phyloP scores from a whole-genome alignment of 1,140 invertebrate species.

The Bombus sylvicola region DNA sequence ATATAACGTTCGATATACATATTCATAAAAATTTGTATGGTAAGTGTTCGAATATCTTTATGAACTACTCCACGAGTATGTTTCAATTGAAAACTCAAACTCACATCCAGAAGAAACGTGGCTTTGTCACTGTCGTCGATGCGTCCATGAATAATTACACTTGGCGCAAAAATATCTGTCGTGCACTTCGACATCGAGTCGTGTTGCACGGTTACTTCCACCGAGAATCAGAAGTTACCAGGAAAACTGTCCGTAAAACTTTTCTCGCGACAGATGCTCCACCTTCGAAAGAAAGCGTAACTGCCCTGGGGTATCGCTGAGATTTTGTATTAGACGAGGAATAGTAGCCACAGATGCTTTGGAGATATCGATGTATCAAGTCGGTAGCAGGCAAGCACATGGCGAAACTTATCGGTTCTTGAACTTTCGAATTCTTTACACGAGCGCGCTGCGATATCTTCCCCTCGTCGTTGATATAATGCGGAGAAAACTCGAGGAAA shows the following conservation, averaged over 20 bases:
- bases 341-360: conserved; percentile 14
- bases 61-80: too few species aligned
- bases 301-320: neutral
- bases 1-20: too few species aligned
- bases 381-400: too few species aligned
- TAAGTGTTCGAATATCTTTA: too few species aligned
- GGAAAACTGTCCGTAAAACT: neutral
- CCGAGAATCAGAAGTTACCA: neutral
- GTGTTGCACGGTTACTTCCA: neutral
- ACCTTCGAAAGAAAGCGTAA: neutral
- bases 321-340: neutral
- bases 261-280: conserved; percentile 1
- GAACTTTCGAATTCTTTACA: neutral
- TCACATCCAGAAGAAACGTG: too few species aligned
- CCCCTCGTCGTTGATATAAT: neutral
- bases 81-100: too few species aligned
- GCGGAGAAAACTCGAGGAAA: neutral
- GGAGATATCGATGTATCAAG: conserved; percentile 19
- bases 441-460: neutral
- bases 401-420: neutral
- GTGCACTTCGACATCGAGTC: neutral
- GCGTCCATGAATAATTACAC: too few species aligned
- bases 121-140: too few species aligned
- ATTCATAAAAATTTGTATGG: too few species aligned
- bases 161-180: neutral